Evolutionary conservation across 2,888 invertebrate genomes (phyloP).

Genomic region (Drosophila pegasa): DNA sequence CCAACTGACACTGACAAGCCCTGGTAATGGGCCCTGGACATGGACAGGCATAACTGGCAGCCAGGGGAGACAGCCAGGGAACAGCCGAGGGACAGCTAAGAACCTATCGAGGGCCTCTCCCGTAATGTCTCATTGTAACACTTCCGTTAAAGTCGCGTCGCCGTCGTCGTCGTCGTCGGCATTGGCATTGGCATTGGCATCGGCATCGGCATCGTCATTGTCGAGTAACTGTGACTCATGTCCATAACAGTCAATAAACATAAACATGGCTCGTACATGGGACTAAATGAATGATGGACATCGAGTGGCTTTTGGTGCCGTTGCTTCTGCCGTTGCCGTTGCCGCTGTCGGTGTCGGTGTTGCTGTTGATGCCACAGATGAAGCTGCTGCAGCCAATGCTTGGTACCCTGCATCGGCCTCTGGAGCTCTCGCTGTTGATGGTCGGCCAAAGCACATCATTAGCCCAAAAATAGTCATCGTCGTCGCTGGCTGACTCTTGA

Average conservation of each 20-base stretch:
- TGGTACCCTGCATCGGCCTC: conserved; percentile 5
- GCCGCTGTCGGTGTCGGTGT: conserved; percentile 16
- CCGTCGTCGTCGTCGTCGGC: conserved; percentile 33
- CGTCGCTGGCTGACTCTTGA: conserved; percentile 22
- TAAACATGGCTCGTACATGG: conserved; percentile 74
- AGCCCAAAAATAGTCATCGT: conserved; percentile 79
- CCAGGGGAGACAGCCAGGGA: conserved; percentile 10
- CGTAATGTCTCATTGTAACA: conserved; percentile 73
- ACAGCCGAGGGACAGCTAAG: conserved; percentile 30
- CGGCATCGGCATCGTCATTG: conserved; percentile 27
- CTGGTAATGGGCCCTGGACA: conserved; percentile 59
- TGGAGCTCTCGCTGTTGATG: conserved; percentile 35
- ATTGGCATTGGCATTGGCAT: conserved; percentile 8
- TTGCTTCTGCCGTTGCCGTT: conserved; percentile 5
- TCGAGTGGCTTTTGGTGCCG: conserved; percentile 67
- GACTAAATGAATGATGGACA: conserved; percentile 79
- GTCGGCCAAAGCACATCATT: conserved; percentile 70
- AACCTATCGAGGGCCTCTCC: conserved; percentile 47
- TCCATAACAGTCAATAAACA: conserved; percentile 82
- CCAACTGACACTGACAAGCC: conserved; percentile 67
- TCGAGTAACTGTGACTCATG: conserved; percentile 79
- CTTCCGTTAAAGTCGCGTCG: conserved; percentile 74
- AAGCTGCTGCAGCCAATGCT: conserved; percentile 5
- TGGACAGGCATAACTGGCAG: conserved; percentile 47
- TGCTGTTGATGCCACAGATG: conserved; percentile 15